A percentile compares a stretch with the other conserved stretches of the same genome.
Evolutionary conservation across 2,888 invertebrate species (phyloP).

Genomic region (Ichneumoninae sp.): DNA sequence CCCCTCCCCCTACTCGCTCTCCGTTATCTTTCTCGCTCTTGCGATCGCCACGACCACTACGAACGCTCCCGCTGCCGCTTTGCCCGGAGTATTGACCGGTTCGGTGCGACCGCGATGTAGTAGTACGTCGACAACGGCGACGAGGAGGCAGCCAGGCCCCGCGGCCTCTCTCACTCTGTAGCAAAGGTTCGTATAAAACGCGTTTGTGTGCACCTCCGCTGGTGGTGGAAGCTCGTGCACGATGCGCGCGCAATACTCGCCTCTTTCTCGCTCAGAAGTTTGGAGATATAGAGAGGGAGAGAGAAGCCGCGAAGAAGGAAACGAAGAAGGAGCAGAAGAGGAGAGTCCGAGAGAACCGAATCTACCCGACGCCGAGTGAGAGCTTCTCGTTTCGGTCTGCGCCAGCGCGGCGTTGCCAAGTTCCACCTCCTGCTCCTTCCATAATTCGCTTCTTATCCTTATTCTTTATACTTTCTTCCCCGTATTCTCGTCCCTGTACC

Average conservation of each 20-base stretch:
- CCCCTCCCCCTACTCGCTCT: not conserved
- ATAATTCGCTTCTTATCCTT: slow-evolving; percentile 31
- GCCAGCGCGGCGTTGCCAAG: slow-evolving; percentile 69
- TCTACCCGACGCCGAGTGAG: slow-evolving; percentile 28
- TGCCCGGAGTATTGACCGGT: slow-evolving; percentile 84
- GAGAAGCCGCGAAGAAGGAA: slow-evolving; percentile 45
- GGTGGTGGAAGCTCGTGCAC: slow-evolving; percentile 2
- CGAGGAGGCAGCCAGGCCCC: slow-evolving; percentile 49
- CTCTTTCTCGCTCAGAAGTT: slow-evolving; percentile 13
- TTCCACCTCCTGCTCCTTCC: slow-evolving; percentile 54
- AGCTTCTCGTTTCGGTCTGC: slow-evolving; percentile 32
- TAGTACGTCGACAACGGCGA: slow-evolving; percentile 60
- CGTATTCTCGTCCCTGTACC: slow-evolving; percentile 23
- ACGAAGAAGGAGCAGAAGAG: not conserved
- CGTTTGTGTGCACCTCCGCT: not conserved
- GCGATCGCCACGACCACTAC: slow-evolving; percentile 47
- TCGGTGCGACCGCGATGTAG: slow-evolving; percentile 72
- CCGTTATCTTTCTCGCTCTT: slow-evolving; percentile 56
- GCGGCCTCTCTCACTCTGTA: not conserved
- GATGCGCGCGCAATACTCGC: slow-evolving; percentile 16
- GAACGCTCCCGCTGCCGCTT: slow-evolving; percentile 76
- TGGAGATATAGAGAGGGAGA: not conserved
- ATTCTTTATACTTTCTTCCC: slow-evolving; percentile 39
- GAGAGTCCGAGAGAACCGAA: slow-evolving; percentile 39
- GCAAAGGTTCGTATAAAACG: not conserved